Evolutionary conservation across 2,888 invertebrate genomes (phyloP).

Genomic region (Laothoe populi): DNA sequence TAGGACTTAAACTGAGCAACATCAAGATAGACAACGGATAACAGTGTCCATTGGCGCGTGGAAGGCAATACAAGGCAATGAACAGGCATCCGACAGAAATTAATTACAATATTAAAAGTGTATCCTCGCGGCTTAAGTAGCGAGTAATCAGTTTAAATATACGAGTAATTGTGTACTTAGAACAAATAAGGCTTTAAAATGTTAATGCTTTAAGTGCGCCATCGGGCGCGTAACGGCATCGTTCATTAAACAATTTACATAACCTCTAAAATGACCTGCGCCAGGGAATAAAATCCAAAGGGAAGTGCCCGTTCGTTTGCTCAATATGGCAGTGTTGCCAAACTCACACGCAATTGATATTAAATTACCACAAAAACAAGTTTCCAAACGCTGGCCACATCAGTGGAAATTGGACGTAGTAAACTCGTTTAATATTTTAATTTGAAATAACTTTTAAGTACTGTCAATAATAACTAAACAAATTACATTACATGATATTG

Average conservation of each 20-base stretch:
- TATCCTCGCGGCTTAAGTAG: conserved; percentile 39
- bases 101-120: conserved; percentile 67
- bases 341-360: too few species aligned
- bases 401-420: too few species aligned
- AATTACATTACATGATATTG: too few species aligned
- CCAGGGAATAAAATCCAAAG: neutral
- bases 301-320: neutral
- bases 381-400: too few species aligned
- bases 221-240: conserved; percentile 62
- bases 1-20: too few species aligned
- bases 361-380: too few species aligned
- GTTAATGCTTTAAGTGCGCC: conserved; percentile 75
- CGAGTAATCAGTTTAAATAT: conserved; percentile 71
- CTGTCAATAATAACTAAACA: too few species aligned
- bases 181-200: conserved; percentile 75
- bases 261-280: conserved; percentile 53
- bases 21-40: neutral
- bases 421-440: too few species aligned
- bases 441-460: too few species aligned
- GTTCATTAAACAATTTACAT: conserved; percentile 78
- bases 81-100: conserved; percentile 38
- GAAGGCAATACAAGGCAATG: conserved; percentile 26
- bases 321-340: neutral
- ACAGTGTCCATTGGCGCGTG: neutral
- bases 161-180: conserved; percentile 75